These are phyloP conservation scores for Saturnia pavonia DNA, from an alignment of 2,888 invertebrate species.

Conservation along the genomic window DNA sequence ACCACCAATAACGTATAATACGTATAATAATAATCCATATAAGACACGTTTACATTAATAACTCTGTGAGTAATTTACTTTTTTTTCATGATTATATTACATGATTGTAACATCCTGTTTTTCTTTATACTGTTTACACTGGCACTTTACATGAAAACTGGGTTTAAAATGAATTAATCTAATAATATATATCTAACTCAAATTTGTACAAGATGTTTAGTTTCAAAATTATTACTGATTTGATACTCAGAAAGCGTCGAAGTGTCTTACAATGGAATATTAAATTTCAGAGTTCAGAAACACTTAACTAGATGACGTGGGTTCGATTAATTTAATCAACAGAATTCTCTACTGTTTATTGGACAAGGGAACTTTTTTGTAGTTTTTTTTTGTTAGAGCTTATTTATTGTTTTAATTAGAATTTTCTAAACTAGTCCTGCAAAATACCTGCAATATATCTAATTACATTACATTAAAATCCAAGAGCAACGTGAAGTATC, in stretches of 20 bases:
- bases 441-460: background rate
- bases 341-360: background rate
- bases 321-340: background rate
- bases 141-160: no score
- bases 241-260: background rate
- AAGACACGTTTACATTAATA: background rate
- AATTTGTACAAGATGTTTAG: background rate
- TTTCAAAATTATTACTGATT: constrained; percentile 1
- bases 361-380: background rate
- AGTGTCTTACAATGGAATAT: background rate
- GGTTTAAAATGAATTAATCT: background rate
- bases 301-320: background rate
- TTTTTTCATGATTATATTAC: background rate
- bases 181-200: background rate
- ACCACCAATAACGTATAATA: no score
- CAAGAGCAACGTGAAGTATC: background rate
- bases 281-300: constrained; percentile 9
- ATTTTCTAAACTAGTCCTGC: background rate
- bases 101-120: background rate
- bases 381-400: background rate
- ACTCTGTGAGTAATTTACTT: background rate
- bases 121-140: background rate
- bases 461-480: background rate
- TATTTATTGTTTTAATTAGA: background rate
- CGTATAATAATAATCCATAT: background rate